Evolutionary conservation across 1,140 invertebrate species (phyloP).

Genomic region (Laupala kohalensis): DNA sequence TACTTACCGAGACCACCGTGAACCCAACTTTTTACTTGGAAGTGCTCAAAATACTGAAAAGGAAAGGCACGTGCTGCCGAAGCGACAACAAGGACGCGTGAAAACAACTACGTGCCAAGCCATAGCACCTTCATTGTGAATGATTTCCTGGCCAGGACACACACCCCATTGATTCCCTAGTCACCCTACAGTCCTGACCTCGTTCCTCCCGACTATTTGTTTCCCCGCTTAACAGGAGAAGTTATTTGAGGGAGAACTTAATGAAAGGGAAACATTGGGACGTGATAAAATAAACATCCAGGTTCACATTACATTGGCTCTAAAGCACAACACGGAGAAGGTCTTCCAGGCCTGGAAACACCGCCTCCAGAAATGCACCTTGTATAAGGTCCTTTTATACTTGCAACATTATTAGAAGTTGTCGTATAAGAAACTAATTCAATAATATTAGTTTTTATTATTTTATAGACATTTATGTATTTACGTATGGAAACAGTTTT

Average conservation of each 20-base stretch:
- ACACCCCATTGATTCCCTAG: neutral
- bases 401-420: no score
- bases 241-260: no score
- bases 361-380: conserved; percentile 2
- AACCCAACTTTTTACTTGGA: no score
- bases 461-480: no score
- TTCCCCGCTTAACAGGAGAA: neutral
- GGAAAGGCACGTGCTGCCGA: neutral
- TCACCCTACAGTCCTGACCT: neutral
- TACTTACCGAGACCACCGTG: no score
- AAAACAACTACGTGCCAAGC: neutral
- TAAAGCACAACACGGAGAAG: conserved; percentile 6
- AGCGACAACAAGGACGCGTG: neutral
- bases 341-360: conserved; percentile 3
- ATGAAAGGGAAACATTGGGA: neutral
- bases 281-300: neutral
- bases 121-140: neutral
- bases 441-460: no score
- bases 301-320: neutral
- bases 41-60: no score
- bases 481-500: no score
- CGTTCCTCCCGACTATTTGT: neutral
- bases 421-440: no score
- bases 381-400: no score
- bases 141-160: conserved; percentile 2